Conservation (phyloP, 2,113 vertebrate genomes). For the Hassar affinis region DNA sequence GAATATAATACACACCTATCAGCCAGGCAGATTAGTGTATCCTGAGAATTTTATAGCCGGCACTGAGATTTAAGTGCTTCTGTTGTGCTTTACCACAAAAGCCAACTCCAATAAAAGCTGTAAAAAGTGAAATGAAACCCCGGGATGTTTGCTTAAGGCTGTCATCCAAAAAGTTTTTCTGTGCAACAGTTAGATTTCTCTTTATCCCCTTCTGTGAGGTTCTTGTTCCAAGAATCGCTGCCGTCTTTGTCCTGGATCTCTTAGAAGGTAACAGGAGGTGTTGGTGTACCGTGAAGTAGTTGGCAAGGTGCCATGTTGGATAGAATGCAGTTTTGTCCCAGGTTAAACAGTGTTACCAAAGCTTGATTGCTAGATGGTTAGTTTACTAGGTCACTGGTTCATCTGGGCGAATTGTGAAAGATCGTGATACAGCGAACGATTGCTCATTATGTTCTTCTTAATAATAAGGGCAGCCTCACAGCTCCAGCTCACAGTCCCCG, state of each 20-base stretch:
- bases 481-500: neutral
- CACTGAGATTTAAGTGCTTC: constrained; percentile 9
- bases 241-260: neutral
- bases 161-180: neutral
- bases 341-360: neutral
- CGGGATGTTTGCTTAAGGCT: neutral
- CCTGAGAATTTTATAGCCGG: neutral
- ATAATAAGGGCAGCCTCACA: no score
- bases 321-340: neutral
- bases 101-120: neutral
- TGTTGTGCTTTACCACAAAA: constrained; percentile 18
- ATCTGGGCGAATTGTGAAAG: neutral
- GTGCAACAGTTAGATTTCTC: neutral
- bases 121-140: neutral
- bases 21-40: constrained; percentile 2
- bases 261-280: neutral
- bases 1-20: constrained; percentile 12
- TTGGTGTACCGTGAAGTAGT: neutral
- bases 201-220: neutral
- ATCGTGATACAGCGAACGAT: neutral
- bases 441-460: neutral
- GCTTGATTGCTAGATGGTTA: neutral
- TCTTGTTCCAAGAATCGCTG: neutral
- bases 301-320: neutral
- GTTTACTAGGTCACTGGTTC: neutral